phyloP scores from a whole-genome alignment of 2,888 invertebrate genomes.

The Caenorhabditis panamensis region DNA sequence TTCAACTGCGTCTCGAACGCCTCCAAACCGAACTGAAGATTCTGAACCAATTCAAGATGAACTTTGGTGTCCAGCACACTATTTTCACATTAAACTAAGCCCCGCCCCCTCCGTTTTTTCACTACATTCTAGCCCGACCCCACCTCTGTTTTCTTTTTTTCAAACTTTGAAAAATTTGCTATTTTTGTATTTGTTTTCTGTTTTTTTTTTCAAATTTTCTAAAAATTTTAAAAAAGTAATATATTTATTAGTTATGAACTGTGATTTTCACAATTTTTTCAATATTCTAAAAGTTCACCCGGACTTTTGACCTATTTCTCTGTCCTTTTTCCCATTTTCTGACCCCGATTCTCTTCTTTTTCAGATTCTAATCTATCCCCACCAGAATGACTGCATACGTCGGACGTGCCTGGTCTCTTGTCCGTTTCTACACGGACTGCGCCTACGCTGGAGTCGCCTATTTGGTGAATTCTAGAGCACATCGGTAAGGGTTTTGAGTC shows the following conservation, averaged over 20 bases:
- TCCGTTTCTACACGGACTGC: conserved; percentile 71
- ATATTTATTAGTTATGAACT: too few relatives aligned
- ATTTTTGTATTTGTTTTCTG: neutral
- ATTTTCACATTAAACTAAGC: conserved; percentile 30
- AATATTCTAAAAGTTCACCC: neutral
- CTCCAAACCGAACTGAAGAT: conserved; percentile 36
- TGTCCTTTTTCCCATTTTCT: neutral
- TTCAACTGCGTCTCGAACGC: conserved; percentile 42
- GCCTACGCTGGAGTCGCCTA: conserved; percentile 71
- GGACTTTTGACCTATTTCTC: neutral
- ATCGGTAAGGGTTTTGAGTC: conserved; percentile 35
- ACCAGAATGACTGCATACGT: conserved; percentile 45
- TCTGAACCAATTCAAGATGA: conserved; percentile 35
- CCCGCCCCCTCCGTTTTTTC: neutral
- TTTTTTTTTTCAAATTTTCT: neutral
- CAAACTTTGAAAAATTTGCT: conserved; percentile 3
- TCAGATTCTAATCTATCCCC: neutral
- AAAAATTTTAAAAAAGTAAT: conserved; percentile 1
- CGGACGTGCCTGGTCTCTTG: conserved; percentile 60
- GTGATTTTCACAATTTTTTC: neutral
- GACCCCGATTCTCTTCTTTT: neutral
- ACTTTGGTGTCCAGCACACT: conserved; percentile 38
- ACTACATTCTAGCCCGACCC: conserved; percentile 27
- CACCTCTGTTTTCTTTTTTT: neutral
- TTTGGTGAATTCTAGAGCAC: conserved; percentile 59